These are phyloP conservation scores for Drosophila rufa DNA, from an alignment of 1,140 invertebrate genomes.

Conservation along the genomic window DNA sequence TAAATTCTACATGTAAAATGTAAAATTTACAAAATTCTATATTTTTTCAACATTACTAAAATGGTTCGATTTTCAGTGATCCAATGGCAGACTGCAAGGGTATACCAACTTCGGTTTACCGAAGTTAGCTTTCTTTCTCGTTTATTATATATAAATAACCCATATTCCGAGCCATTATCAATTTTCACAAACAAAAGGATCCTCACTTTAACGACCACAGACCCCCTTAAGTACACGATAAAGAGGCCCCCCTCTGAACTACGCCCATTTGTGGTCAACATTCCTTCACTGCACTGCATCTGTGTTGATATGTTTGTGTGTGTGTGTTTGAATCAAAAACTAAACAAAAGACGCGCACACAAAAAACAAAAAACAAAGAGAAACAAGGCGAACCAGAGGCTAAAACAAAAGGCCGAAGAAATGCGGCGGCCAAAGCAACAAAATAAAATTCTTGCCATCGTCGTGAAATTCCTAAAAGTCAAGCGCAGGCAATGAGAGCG, in stretches of 20 bases:
- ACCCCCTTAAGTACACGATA: background rate
- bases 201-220: background rate
- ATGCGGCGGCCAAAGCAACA: slow-evolving; percentile 68
- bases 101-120: no score
- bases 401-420: slow-evolving; percentile 78
- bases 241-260: background rate
- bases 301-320: slow-evolving; percentile 16
- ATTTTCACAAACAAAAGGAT: no score
- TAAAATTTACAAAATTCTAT: no score
- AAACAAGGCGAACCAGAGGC: slow-evolving; percentile 51
- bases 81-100: no score
- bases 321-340: slow-evolving; percentile 61
- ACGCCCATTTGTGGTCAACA: slow-evolving; percentile 48
- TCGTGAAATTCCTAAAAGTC: slow-evolving; percentile 80
- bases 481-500: slow-evolving; percentile 40
- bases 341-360: slow-evolving; percentile 74
- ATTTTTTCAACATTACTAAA: no score
- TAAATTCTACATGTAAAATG: no score
- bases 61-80: no score
- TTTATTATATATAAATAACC: no score
- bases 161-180: no score
- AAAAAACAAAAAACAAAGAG: slow-evolving; percentile 69
- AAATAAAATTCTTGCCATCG: slow-evolving; percentile 82
- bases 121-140: no score
- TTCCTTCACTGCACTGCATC: slow-evolving; percentile 48